Base-by-base conservation (phyloP, 1,140 invertebrate genomes). In the Drosophila persimilis region DNA sequence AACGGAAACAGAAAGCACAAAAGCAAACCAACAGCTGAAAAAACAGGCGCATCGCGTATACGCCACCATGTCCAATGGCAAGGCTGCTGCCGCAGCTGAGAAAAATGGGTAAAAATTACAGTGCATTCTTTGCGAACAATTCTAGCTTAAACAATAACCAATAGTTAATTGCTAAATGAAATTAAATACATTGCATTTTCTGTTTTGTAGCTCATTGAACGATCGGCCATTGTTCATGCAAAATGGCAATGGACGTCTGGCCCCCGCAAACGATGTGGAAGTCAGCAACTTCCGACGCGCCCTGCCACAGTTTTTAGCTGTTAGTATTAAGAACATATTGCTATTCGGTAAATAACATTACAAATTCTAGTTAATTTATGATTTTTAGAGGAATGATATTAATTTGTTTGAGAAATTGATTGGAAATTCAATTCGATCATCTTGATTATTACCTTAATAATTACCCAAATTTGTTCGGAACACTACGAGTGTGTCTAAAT, bases 291-390 rank as follows among this genome's bases (percentile, higher is more conserved):
- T 93, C 60, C 91, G 93, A 45, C 90, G 92, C 62, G 93, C 93
- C 6, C 61, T 93, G 46, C 93, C 94, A 50, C 94, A 95, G 91
- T 93, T 93, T 75, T 88, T 93, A 62, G 94, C 94, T 20, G 94
- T 95, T 47, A 92, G 92, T 62, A 94, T 94, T 29, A 95, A 95
- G 88, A 95, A 95, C 91, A 90, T 94, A 65, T 90, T 95, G 26
- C 91, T 95, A 51, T 81, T 95, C 51, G 93, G 90, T 91, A 91
- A 91, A 79, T 90, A 85, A 84, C 56, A 67, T 52, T 54, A 26
- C 2, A 59, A 31, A 46, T 5, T 43, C n/a, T 9, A 70, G 22
- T 39, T 73, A 51, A 48, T 39, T 17, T 45, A 13, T n/a, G 55
- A 39, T 11, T 26, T 11, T 3, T 39, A 8, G 45, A 43, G 63